Evolutionary conservation across 1,140 invertebrate genomes (phyloP), one percentile per base, ranked within the genome.

Genomic region (Drosophila melanica): DNA sequence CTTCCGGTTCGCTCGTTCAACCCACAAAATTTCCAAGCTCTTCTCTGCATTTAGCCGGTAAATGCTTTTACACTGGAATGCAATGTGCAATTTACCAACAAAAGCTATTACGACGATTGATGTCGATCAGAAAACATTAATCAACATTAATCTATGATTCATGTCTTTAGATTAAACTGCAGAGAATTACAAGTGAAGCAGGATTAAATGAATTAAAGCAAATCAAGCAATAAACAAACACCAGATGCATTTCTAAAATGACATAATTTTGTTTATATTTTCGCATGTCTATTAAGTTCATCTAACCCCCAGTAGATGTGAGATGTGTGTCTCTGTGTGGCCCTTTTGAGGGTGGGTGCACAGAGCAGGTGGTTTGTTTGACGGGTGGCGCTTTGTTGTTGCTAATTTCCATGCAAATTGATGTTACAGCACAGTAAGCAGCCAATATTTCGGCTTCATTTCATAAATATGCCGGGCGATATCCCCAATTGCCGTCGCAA

Each of bases 401-500:
- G 54, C 70, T 86, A 79, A 86, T 86, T 86, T 86, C 81, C 84
- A 86, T 86, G 81, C 81, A 86, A 86, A 86, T 86, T 86, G 82
- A 82, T 75, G 82, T 86, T 86, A 87, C 81, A 86, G 82, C 78
- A 85, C 82, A 85, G 78, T 85, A 85, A 85, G 81, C 81, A 87
- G 81, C 70, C 81, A 86, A 86, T 86, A 87, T 86, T 86, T 86
- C 81, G 77, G 81, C 78, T 87, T 86, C 81, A 87, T 81, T 86
- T 86, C 82, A 77, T 86, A 87, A 86, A 87, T 81, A 62, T 75
- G 81, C 72, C 74, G 45, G 47, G 51, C 77, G 73, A 78, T 62
- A 64, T 75, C 71, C 62, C 63, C 57, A 69, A 67, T 78, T 62
- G 66, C 65, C 35, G 42, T 7, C 45, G 8, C 45, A 67, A 30